Conservation (phyloP, 2,888 invertebrate genomes). For the Lasioglossum malachurum region DNA sequence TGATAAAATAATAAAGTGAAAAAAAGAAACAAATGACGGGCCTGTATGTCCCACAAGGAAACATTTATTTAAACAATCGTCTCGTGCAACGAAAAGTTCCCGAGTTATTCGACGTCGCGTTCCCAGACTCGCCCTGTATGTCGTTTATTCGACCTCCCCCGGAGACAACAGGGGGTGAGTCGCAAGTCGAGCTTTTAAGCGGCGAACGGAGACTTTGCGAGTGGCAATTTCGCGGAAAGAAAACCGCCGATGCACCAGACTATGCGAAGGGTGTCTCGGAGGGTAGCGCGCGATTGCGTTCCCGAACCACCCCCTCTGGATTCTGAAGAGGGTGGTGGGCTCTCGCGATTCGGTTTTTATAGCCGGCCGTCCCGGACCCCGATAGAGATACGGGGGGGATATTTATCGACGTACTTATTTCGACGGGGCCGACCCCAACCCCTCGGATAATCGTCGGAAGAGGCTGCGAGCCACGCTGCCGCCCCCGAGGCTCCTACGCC, state of each 20-base stretch:
- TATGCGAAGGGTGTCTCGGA: neutral
- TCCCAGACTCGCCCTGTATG: neutral
- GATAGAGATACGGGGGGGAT: conserved; percentile 58
- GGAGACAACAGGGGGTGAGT: neutral
- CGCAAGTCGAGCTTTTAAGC: neutral
- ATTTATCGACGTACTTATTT: conserved; percentile 72
- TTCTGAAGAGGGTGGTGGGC: neutral
- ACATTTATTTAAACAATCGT: neutral
- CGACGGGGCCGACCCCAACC: conserved; percentile 39
- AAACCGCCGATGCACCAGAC: conserved; percentile 30
- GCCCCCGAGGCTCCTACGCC: conserved; percentile 19
- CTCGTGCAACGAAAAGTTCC: neutral
- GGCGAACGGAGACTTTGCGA: neutral
- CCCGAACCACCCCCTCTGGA: neutral
- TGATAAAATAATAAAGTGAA: too few relatives aligned
- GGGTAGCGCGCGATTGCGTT: conserved; percentile 18
- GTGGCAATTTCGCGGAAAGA: conserved; percentile 48
- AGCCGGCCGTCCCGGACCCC: conserved; percentile 45
- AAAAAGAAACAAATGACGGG: too few relatives aligned
- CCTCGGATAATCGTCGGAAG: conserved; percentile 76
- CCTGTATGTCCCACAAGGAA: too few relatives aligned
- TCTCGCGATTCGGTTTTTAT: conserved; percentile 57
- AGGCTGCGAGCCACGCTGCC: conserved; percentile 58
- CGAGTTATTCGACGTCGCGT: neutral
- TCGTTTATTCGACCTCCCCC: neutral